Base-by-base conservation (phyloP, 2,797 vertebrate genomes). In the Anas bahamensis region DNA sequence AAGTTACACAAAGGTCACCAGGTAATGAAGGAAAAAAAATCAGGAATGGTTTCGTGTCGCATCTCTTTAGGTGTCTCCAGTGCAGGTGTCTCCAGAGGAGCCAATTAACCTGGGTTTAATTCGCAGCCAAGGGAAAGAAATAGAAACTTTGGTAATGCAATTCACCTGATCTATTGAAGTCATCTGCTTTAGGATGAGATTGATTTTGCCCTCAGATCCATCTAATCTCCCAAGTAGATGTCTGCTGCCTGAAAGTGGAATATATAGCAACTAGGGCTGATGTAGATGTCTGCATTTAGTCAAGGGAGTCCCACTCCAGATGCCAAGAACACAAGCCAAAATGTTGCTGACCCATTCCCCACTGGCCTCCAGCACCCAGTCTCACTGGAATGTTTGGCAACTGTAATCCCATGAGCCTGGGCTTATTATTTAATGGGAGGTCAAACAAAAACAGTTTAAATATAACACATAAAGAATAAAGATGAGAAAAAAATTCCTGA, bases 321-420 rank as follows among this genome's bases (percentile, higher is more conserved):
- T 52, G 42, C n/a, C 57, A 41, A 29, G 39, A 88, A 68, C 23
- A 86, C 73, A 69, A 57, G 50, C 11, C 26, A 76, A 57, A 71
- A 53, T 48, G 18, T 53, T 83, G 29, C 53, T 77, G 59, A 93
- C 50, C 35, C 76, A 14, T 64, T 63, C 28, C 28, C 15, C 53
- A 57, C 13, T 41, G 10, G 3, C 26, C 16, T 0, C 0, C 21
- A 56, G 70, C 39, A 71, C 39, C 42, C 61, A 3, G 1, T 39
- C 17, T 66, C 8, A 24, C 57, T 48, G 35, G 18, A 84, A 50
- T 3, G 1, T 84, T 28, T 78, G 44, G 22, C 24, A 69, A 12
- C 21, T 44, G 11, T 11, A 56, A 72, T 44, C 33, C 44, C 41
- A 11, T 7, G 13, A 72, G 4, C 80, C 41, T 39, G 16, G 50